Base-by-base conservation (phyloP, 2,113 vertebrate species). In the Myanophis thanlyinensis region DNA sequence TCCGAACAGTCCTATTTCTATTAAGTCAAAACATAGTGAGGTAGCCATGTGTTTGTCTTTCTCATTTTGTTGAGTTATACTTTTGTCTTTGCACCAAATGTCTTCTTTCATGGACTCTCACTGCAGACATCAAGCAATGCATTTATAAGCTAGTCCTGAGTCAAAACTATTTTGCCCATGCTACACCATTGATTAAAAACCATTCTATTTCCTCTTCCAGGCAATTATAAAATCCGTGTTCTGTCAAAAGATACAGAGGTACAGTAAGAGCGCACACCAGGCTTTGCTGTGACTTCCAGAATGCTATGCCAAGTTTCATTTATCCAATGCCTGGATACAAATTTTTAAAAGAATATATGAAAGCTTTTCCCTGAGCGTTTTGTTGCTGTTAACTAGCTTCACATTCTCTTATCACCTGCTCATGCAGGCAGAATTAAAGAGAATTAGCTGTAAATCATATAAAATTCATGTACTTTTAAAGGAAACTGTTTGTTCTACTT, bases 371-470 rank as follows among this genome's bases (percentile, higher is more conserved):
- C 91, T 94, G 95, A 88, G 93, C 93, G 95, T 87, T 87, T 1
- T 85, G 91, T 86, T 92, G 95, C 96, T 96, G 96, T 97, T 94
- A 97, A 96, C 96, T 95, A 1, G 59, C 92, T 96, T 95, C 95
- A 96, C 91, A 85, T 93, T 96, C 93, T 92, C 97, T 98, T 98
- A 98, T 97, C 97, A 27, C 96, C 95, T 97, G 98, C 93, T 97
- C 97, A 97, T 3, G 90, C 92, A 95, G 95, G 97, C 97, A 98
- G 97, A 98, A 98, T 96, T 95, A 96, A 97, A 95, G 95, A 96
- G 97, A 98, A 97, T 98, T 97, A 98, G 97, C 96, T 95, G 95
- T 96, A 97, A 98, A 98, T 97, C 97, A 97, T 97, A 97, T 27
- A 92, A 97, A 98, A 98, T 98, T 97, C 97, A 97, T 96, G 98